Evolutionary conservation across 2,888 invertebrate species (phyloP).

Genomic region (Andrena flavipes): DNA sequence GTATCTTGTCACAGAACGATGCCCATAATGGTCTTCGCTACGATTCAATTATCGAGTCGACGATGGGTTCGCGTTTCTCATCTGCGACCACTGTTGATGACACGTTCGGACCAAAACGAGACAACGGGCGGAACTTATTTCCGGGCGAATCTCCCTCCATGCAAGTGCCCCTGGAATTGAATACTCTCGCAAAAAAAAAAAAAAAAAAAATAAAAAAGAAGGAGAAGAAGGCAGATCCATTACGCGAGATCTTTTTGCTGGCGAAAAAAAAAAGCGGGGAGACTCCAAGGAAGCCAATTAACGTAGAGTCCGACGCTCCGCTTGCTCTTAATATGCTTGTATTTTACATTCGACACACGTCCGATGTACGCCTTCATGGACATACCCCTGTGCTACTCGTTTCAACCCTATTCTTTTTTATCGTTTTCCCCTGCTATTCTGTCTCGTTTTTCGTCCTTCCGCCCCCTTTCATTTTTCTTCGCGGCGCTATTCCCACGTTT

Average conservation of each 20-base stretch:
- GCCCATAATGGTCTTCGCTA: constrained; percentile 5
- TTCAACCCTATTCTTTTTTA: too few relatives aligned
- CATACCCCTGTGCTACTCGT: background rate
- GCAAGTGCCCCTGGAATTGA: constrained; percentile 17
- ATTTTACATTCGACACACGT: constrained; percentile 63
- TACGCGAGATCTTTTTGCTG: constrained; percentile 35
- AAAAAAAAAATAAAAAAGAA: too few relatives aligned
- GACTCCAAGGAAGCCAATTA: constrained; percentile 58
- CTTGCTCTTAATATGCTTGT: constrained; percentile 14
- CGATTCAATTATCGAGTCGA: constrained; percentile 56
- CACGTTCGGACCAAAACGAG: constrained; percentile 2
- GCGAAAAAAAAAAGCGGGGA: background rate
- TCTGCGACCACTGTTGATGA: constrained; percentile 13
- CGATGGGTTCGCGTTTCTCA: constrained; percentile 34
- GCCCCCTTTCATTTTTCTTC: constrained; percentile 20
- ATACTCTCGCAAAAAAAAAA: background rate
- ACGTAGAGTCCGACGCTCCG: constrained; percentile 39
- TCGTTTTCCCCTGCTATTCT: background rate
- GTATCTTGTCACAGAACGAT: background rate
- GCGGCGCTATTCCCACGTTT: background rate
- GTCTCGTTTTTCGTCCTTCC: constrained; percentile 25
- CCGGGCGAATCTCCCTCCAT: constrained; percentile 32
- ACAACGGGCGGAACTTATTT: constrained; percentile 53
- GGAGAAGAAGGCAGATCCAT: constrained; percentile 33
- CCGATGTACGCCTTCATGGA: constrained; percentile 4